Conservation (phyloP, 1,140 invertebrate genomes). For the Asobara japonica region DNA sequence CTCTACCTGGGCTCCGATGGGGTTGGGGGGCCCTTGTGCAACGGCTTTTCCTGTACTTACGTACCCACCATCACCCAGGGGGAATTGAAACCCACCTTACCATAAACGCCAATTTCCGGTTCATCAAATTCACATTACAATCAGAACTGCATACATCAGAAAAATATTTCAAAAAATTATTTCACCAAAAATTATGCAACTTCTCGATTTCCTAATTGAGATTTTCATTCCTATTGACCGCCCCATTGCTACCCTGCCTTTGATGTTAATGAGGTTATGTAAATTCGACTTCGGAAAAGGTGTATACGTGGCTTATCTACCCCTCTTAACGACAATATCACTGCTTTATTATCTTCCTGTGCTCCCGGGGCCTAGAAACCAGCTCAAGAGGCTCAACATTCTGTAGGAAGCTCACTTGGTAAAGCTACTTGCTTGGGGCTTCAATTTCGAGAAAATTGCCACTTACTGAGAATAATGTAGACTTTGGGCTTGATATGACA, state of each 20-base stretch:
- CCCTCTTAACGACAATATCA: background rate
- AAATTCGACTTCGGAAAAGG: background rate
- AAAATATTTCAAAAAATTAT: too few species aligned
- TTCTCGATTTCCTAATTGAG: too few species aligned
- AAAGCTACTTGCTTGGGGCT: background rate
- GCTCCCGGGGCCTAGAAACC: background rate
- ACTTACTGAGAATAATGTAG: background rate
- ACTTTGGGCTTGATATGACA: background rate
- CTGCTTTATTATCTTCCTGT: background rate
- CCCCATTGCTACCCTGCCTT: too few species aligned
- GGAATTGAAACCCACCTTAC: background rate
- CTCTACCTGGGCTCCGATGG: background rate
- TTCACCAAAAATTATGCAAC: too few species aligned
- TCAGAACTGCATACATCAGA: background rate
- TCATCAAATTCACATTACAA: background rate
- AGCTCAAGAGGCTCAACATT: background rate
- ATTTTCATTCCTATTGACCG: too few species aligned
- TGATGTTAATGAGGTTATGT: background rate
- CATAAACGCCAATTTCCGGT: conserved; percentile 9
- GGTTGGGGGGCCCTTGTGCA: background rate
- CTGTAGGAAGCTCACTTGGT: background rate
- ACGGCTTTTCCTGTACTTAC: conserved; percentile 3
- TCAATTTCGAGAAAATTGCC: background rate
- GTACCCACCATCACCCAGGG: background rate
- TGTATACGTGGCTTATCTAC: background rate